phyloP scores from a whole-genome alignment of 2,888 invertebrate genomes.

The Agrilus biguttatus region DNA sequence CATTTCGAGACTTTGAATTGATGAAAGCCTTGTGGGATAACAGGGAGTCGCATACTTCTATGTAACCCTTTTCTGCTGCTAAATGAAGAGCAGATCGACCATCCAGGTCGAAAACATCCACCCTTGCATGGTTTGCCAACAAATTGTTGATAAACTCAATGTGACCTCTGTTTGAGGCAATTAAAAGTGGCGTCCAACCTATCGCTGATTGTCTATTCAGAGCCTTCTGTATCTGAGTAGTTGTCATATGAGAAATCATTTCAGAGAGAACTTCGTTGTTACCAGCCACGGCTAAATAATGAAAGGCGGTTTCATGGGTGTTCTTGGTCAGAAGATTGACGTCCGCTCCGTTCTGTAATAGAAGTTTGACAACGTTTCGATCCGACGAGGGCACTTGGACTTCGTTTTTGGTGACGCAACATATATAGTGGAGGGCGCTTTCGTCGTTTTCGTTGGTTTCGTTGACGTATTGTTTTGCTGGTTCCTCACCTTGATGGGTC shows the following conservation, averaged over 20 bases:
- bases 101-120: constrained; percentile 96
- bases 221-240: constrained; percentile 83
- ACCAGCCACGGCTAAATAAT: constrained; percentile 87
- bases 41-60: constrained; percentile 78
- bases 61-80: constrained; percentile 86
- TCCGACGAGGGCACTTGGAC: constrained; percentile 57
- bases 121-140: constrained; percentile 87
- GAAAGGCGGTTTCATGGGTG: constrained; percentile 87
- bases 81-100: constrained; percentile 89
- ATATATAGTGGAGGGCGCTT: constrained; percentile 87
- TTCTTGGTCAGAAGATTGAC: constrained; percentile 71
- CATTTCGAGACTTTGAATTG: constrained; percentile 94
- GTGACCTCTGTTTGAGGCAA: constrained; percentile 92
- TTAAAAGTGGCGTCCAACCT: constrained; percentile 93
- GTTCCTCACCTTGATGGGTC: constrained; percentile 57
- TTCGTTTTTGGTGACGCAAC: constrained; percentile 73
- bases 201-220: constrained; percentile 87
- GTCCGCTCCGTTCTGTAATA: constrained; percentile 86
- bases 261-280: constrained; percentile 90
- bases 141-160: constrained; percentile 84
- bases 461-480: constrained; percentile 76
- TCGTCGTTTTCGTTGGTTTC: constrained; percentile 84
- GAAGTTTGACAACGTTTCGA: constrained; percentile 76
- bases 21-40: constrained; percentile 96
- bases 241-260: constrained; percentile 82